Evolutionary conservation across 2,797 vertebrate species (phyloP).

Genomic region (Pantherophis alleghaniensis): DNA sequence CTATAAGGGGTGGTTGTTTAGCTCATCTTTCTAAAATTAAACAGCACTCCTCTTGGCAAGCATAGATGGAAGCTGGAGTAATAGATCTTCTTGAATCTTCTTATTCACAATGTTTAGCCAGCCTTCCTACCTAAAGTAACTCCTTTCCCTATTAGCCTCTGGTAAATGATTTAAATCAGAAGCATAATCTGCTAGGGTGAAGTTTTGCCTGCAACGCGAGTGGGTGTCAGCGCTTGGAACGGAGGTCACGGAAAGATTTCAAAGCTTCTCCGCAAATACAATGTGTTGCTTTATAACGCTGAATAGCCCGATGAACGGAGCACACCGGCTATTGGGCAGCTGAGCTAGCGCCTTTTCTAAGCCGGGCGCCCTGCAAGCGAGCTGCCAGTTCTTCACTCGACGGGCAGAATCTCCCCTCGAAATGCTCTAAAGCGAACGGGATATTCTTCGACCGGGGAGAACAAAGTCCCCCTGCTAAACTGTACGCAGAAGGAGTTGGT

Average conservation of each 20-base stretch:
- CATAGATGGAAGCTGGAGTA: background rate
- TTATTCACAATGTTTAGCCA: background rate
- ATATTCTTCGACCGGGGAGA: background rate
- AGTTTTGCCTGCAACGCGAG: background rate
- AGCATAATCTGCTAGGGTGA: background rate
- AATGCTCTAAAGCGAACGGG: background rate
- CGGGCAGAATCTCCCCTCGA: background rate
- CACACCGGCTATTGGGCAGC: background rate
- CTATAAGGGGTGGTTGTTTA: background rate
- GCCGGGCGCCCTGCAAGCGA: too few relatives aligned
- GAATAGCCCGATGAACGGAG: background rate
- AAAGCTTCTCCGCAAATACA: background rate
- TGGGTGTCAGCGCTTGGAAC: background rate
- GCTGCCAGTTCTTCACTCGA: background rate
- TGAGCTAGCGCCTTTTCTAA: background rate
- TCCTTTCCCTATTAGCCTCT: background rate
- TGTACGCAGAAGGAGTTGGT: background rate
- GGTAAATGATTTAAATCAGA: background rate
- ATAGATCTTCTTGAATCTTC: background rate
- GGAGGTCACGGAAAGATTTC: background rate
- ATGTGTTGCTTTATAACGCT: background rate
- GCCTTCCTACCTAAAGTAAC: too few relatives aligned
- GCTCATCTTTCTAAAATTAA: background rate
- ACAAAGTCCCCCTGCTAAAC: background rate
- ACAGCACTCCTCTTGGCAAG: background rate